Conservation (phyloP, 1,140 invertebrate species). For the Lamellibrachia luymesi region DNA sequence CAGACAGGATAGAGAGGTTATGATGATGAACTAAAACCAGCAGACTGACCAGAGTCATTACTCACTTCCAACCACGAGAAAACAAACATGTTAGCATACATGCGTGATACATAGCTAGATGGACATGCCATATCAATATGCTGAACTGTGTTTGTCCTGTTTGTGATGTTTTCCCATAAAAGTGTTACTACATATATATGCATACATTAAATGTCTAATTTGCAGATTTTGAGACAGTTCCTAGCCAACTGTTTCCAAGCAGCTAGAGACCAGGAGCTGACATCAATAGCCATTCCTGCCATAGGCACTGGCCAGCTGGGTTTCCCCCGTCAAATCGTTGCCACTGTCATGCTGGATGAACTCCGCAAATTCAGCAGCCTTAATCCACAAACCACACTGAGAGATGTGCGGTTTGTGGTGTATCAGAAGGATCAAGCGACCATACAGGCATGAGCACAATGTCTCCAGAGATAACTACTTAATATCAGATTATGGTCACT, state of each 20-base stretch:
- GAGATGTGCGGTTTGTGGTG: neutral
- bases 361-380: neutral
- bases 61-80: no score
- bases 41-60: no score
- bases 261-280: neutral
- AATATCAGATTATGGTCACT: no score
- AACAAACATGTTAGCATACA: no score
- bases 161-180: no score
- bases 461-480: no score
- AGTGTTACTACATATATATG: no score
- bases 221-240: neutral
- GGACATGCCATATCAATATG: no score
- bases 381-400: neutral
- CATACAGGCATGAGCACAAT: neutral
- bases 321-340: neutral
- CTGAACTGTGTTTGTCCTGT: no score
- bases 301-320: conserved; percentile 1
- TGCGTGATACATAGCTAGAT: no score
- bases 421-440: neutral
- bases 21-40: no score
- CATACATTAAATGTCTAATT: neutral
- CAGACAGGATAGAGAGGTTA: no score
- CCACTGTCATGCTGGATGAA: neutral
- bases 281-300: conserved; percentile 2
- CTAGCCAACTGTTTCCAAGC: neutral